Base-by-base conservation (phyloP, 2,797 vertebrate genomes). In the Manis crassicaudata region DNA sequence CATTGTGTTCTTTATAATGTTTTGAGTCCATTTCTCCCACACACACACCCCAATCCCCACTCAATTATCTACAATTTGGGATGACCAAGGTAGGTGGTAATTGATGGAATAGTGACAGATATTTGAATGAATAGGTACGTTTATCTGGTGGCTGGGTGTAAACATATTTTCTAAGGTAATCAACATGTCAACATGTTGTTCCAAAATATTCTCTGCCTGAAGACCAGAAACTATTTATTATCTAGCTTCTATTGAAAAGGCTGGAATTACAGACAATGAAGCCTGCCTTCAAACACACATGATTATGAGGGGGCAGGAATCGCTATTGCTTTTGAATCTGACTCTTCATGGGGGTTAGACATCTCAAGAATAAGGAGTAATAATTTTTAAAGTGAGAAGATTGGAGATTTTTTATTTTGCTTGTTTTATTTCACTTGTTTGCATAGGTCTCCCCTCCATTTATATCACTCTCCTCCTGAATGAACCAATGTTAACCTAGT, bases 361-460 rank as follows among this genome's bases (percentile, higher is more conserved):
- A 62, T 77, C 86, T 88, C 63, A 95, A 88, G 60, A 89, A 88
- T 90, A 80, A 86, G 54, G 76, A 91, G 72, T 72, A 62, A n/a
- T 92, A 62, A 40, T 77, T 35, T 94, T 73, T 46, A 68, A 75
- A 21, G 77, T 82, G 70, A 40, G 27, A 73, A 70, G 18, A 54
- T 87, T 84, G 7, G n/a, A 79, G 68, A 43, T 73, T 68, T 90
- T 14, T 88, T 46, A 43, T 87, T 75, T 80, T 92, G 21, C 37
- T 72, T 72, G 12, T 67, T 75, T 90, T 90, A 35, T 72, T 81
- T 92, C 63, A 20, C 58, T 40, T 62, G 46, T 52, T 68, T 80
- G 56, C 25, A 11, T 58, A 58, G 58, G 37, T 54, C n/a, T 81
- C n/a, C 35, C 16, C 29, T 79, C 29, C 13, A 76, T 5, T 58